Percentiles rank a stretch among this genome's conserved stretches.
Conservation (phyloP, 2,797 vertebrate species). For the Phyllotis vaccarum region DNA sequence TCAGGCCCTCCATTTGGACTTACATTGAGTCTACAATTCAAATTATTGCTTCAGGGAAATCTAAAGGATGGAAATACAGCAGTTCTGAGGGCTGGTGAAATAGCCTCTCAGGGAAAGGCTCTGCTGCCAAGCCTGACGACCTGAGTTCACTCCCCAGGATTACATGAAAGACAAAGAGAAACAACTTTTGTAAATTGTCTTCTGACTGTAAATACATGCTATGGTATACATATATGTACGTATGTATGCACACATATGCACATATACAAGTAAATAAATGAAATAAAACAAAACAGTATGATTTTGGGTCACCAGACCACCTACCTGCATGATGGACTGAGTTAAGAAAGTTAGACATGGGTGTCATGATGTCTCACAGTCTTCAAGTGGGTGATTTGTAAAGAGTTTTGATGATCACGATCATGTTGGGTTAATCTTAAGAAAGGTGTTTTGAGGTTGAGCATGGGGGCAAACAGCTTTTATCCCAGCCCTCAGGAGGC, state of each 20-base stretch:
- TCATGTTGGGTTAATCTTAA: conserved; percentile 19
- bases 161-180: background rate
- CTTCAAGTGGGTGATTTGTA: conserved; percentile 23
- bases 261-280: background rate
- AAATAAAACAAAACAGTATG: background rate
- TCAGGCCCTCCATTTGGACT: background rate
- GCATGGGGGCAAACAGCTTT: background rate
- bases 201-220: background rate
- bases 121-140: background rate
- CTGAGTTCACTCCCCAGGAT: background rate
- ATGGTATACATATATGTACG: too few relatives aligned
- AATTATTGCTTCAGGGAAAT: background rate
- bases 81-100: background rate
- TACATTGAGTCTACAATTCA: background rate
- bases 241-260: background rate
- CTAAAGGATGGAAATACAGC: background rate
- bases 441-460: background rate
- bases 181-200: background rate
- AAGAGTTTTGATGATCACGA: conserved; percentile 40
- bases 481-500: background rate
- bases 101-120: background rate
- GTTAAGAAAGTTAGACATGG: conserved; percentile 27
- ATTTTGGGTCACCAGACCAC: background rate
- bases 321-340: background rate
- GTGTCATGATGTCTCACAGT: background rate